Evolutionary conservation across 1,140 invertebrate species (phyloP).

Genomic region (Asbolus verrucosus): DNA sequence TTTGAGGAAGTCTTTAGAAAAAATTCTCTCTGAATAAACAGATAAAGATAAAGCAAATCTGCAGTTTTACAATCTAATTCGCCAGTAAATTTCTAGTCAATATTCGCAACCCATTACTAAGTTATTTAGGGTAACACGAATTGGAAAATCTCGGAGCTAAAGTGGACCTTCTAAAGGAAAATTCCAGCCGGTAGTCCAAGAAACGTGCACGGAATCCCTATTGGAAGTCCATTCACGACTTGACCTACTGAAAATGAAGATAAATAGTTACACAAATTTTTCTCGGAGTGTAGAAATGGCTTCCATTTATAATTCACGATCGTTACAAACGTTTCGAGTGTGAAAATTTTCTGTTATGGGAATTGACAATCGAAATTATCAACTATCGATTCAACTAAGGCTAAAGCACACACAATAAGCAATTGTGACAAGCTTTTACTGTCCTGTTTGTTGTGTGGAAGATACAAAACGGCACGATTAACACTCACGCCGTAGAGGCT

Average conservation of each 20-base stretch:
- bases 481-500: not conserved
- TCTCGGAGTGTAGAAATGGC: conserved; percentile 40
- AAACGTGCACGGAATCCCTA: conserved; percentile 44
- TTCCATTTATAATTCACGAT: conserved; percentile 41
- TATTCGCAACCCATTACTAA: conserved; percentile 40
- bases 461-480: conserved; percentile 8
- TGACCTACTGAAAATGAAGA: conserved; percentile 50
- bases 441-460: conserved; percentile 5
- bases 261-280: conserved; percentile 52
- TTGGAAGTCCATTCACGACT: conserved; percentile 43
- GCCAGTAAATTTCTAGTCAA: conserved; percentile 14
- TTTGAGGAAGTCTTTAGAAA: not conserved
- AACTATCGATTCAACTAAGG: not conserved
- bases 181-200: conserved; percentile 37
- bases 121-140: conserved; percentile 49
- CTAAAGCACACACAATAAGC: not conserved
- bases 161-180: conserved; percentile 45
- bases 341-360: too few relatives aligned
- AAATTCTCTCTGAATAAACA: not conserved
- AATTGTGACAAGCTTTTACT: conserved; percentile 34
- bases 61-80: conserved; percentile 21
- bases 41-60: conserved; percentile 6
- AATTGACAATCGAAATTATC: too few relatives aligned
- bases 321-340: too few relatives aligned
- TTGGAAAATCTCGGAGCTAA: conserved; percentile 48